A percentile compares a stretch with the other conserved stretches of the same genome.
These are phyloP conservation scores for Mythimna loreyi DNA, from an alignment of 2,888 invertebrate genomes.

Conservation along the genomic window DNA sequence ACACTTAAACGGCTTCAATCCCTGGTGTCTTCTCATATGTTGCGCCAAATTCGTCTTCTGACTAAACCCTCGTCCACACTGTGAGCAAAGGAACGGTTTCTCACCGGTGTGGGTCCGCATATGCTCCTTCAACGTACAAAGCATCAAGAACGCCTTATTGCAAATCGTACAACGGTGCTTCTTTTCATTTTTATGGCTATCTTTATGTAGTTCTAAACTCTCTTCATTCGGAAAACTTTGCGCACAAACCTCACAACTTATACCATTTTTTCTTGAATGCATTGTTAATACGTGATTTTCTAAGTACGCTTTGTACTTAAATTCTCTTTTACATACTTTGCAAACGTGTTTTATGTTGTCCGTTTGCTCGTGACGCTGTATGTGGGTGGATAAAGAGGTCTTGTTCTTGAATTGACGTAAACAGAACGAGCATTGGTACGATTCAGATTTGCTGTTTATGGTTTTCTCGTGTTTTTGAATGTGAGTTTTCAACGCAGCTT, in stretches of 20 bases:
- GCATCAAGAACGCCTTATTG: slow-evolving; percentile 86
- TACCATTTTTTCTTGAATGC: slow-evolving; percentile 86
- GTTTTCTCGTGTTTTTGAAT: slow-evolving; percentile 34
- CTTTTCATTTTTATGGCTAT: slow-evolving; percentile 84
- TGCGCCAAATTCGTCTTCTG: slow-evolving; percentile 92
- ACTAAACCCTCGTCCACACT: slow-evolving; percentile 91
- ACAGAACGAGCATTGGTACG: slow-evolving; percentile 78
- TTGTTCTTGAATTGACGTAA: slow-evolving; percentile 81
- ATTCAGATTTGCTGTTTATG: slow-evolving; percentile 45
- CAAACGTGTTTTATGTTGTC: slow-evolving; percentile 76
- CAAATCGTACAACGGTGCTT: slow-evolving; percentile 88
- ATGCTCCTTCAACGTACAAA: slow-evolving; percentile 91
- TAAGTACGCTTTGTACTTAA: slow-evolving; percentile 89
- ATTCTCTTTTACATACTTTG: slow-evolving; percentile 86
- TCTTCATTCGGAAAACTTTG: slow-evolving; percentile 82
- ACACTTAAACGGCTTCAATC: slow-evolving; percentile 85
- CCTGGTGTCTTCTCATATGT: slow-evolving; percentile 90
- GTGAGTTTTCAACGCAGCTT: slow-evolving; percentile 18
- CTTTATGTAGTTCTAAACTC: slow-evolving; percentile 84
- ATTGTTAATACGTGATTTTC: slow-evolving; percentile 87
- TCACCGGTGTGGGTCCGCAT: slow-evolving; percentile 91
- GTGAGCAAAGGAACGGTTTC: slow-evolving; percentile 90
- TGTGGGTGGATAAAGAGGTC: slow-evolving; percentile 75
- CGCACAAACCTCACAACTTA: slow-evolving; percentile 85
- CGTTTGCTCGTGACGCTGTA: slow-evolving; percentile 77